phyloP scores from a whole-genome alignment of 2,888 invertebrate genomes.

The Dermolepida albohirtum region DNA sequence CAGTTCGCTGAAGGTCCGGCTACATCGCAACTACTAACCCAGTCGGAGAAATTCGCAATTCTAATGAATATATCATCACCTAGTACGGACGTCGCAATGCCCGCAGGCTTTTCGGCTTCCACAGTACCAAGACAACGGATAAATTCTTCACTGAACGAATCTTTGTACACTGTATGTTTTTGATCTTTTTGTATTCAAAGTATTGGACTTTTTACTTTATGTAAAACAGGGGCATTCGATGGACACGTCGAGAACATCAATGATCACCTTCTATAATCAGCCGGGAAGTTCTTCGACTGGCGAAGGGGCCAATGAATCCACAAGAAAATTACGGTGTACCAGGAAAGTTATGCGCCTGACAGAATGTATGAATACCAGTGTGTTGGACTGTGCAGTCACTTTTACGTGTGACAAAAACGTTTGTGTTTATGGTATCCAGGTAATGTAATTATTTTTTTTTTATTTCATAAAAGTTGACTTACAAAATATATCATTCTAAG shows the following conservation, averaged over 20 bases:
- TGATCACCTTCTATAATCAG: slow-evolving; percentile 56
- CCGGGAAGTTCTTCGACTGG: slow-evolving; percentile 47
- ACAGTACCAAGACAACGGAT: slow-evolving; percentile 38
- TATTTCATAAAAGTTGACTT: neutral
- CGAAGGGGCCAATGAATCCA: slow-evolving; percentile 42
- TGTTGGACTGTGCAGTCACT: slow-evolving; percentile 81
- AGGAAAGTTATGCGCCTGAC: slow-evolving; percentile 76
- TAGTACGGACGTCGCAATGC: slow-evolving; percentile 77
- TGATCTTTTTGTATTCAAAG: neutral
- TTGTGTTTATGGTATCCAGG: slow-evolving; percentile 79
- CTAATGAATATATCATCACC: slow-evolving; percentile 85
- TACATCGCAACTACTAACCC: slow-evolving; percentile 77
- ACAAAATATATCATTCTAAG: slow-evolving; percentile 59
- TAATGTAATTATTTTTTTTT: no score
- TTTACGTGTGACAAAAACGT: slow-evolving; percentile 86
- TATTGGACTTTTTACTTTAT: slow-evolving; percentile 44
- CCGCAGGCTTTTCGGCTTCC: slow-evolving; percentile 76
- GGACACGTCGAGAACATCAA: slow-evolving; percentile 61
- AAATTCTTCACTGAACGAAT: slow-evolving; percentile 30
- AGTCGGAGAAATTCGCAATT: slow-evolving; percentile 83
- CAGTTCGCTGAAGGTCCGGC: slow-evolving; percentile 88
- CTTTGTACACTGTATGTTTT: slow-evolving; percentile 35
- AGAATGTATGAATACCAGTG: slow-evolving; percentile 80
- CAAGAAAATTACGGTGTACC: slow-evolving; percentile 75
- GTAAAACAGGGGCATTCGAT: slow-evolving; percentile 54